These are phyloP conservation scores for Candoia aspera DNA, from an alignment of 2,113 vertebrate genomes.

Conservation along the genomic window DNA sequence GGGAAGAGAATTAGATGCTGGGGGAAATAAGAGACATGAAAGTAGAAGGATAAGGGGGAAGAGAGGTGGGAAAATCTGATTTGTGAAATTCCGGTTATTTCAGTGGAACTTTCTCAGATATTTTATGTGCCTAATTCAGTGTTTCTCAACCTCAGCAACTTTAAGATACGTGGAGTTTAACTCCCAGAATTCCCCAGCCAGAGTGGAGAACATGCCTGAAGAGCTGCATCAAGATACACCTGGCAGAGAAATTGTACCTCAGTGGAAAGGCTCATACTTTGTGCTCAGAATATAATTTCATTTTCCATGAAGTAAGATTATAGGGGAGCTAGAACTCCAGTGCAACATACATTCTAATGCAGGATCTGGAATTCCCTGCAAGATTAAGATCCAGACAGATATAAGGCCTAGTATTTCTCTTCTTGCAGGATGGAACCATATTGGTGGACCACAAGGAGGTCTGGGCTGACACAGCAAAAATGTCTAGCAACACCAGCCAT, in stretches of 20 bases:
- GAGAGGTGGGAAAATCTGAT: not conserved
- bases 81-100: not conserved
- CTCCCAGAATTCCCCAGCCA: not conserved
- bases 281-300: not conserved
- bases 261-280: not conserved
- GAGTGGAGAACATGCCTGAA: not conserved
- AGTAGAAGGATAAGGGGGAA: not conserved
- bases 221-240: not conserved
- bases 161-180: not conserved
- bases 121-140: not conserved
- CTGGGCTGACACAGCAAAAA: not conserved
- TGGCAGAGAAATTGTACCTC: not conserved
- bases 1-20: not conserved
- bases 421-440: not conserved
- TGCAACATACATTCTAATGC: not conserved
- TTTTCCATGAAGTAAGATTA: not conserved
- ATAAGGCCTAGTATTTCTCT: not conserved
- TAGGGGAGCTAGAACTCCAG: not conserved
- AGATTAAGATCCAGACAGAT: not conserved
- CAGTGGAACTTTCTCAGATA: not conserved
- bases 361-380: not conserved
- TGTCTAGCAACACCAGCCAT: not conserved
- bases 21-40: not conserved
- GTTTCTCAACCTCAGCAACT: not conserved
- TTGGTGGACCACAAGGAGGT: not conserved